These are phyloP conservation scores for Drosophila littoralis DNA, from an alignment of 1,140 invertebrate species.

Conservation along the genomic window DNA sequence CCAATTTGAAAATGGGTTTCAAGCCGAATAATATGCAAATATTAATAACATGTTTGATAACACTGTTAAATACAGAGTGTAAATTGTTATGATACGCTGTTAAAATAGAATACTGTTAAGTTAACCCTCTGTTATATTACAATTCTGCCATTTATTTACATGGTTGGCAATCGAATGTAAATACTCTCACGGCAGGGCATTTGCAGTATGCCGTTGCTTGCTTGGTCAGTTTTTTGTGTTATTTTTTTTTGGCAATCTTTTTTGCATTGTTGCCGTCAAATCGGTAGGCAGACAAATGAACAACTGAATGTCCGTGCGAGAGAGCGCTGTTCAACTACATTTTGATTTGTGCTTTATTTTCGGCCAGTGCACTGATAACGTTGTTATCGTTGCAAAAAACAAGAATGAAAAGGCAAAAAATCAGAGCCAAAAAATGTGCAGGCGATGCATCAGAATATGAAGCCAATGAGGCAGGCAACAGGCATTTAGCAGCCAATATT, in stretches of 20 bases:
- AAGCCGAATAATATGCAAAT: no score
- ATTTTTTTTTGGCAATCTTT: slow-evolving; percentile 20
- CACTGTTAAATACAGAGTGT: no score
- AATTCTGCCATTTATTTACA: no score
- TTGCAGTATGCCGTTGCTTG: neutral
- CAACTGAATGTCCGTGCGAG: slow-evolving; percentile 20
- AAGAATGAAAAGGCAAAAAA: neutral
- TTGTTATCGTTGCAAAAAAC: slow-evolving; percentile 47
- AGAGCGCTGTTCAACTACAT: slow-evolving; percentile 51
- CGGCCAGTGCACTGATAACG: slow-evolving; percentile 49
- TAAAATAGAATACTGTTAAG: no score
- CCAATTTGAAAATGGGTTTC: no score
- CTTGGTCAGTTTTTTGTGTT: neutral
- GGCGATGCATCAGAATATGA: slow-evolving; percentile 17
- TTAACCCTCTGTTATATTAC: no score
- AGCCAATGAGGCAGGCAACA: slow-evolving; percentile 33
- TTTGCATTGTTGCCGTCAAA: slow-evolving; percentile 29
- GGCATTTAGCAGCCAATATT: slow-evolving; percentile 8
- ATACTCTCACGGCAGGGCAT: neutral
- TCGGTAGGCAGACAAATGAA: slow-evolving; percentile 38
- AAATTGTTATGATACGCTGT: no score
- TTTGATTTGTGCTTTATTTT: slow-evolving; percentile 65
- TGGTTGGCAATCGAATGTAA: neutral
- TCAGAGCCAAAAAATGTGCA: slow-evolving; percentile 9
- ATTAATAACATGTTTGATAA: no score